Evolutionary conservation across 2,888 invertebrate genomes (phyloP).

Genomic region (Horisme vitalbata): DNA sequence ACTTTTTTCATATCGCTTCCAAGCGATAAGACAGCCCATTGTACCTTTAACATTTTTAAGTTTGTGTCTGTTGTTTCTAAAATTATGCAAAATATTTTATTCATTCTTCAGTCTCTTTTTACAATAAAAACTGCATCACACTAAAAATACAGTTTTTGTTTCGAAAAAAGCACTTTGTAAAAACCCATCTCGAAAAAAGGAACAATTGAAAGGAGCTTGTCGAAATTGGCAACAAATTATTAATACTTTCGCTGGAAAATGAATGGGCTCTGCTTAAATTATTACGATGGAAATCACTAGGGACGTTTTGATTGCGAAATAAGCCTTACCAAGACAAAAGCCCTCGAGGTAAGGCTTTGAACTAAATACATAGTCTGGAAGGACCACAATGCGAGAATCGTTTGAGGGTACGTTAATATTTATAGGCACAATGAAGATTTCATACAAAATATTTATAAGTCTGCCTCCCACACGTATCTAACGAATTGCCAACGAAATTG

Average conservation of each 20-base stretch:
- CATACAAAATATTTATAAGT: background rate
- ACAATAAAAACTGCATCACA: too few species aligned
- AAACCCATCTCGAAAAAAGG: too few species aligned
- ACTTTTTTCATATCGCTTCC: too few species aligned
- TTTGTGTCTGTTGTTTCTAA: too few species aligned
- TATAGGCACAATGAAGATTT: slow-evolving; percentile 12
- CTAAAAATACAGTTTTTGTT: too few species aligned
- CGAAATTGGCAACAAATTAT: slow-evolving; percentile 24
- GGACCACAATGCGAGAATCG: slow-evolving; percentile 25
- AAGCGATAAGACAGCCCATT: too few species aligned
- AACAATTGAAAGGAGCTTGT: slow-evolving; percentile 29
- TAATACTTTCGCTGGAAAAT: slow-evolving; percentile 26
- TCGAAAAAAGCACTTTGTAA: too few species aligned
- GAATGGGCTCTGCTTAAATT: slow-evolving; percentile 27
- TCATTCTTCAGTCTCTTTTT: too few species aligned
- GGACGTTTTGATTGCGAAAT: slow-evolving; percentile 52
- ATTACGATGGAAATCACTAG: slow-evolving; percentile 34
- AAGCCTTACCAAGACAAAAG: slow-evolving; percentile 49
- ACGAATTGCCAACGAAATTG: background rate
- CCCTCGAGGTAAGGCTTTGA: slow-evolving; percentile 44
- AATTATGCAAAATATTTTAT: too few species aligned
- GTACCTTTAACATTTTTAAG: too few species aligned
- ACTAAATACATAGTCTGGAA: slow-evolving; percentile 44
- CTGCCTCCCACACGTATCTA: background rate
- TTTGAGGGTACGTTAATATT: slow-evolving; percentile 11